These are phyloP conservation scores for Coreoperca whiteheadi DNA, from an alignment of 2,113 vertebrate genomes.

Conservation along the genomic window DNA sequence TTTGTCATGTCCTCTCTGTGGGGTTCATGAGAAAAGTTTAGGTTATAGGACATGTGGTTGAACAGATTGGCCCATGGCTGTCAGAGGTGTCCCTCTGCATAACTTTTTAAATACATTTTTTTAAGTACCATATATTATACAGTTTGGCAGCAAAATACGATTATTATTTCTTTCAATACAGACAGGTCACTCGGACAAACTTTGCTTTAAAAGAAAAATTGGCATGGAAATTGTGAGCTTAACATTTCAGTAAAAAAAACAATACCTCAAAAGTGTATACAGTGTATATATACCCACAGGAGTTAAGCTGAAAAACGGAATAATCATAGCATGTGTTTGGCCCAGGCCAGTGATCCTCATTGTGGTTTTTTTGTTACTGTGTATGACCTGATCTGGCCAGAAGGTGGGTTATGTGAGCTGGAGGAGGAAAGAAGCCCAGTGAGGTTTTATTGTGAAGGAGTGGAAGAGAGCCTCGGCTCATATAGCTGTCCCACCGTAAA, in stretches of 20 bases:
- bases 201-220: constrained; percentile 29
- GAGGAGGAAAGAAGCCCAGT: constrained; percentile 39
- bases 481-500: constrained; percentile 54
- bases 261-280: constrained; percentile 7
- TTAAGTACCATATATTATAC: constrained; percentile 4
- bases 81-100: constrained; percentile 38
- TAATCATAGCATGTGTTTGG: constrained; percentile 45
- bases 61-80: constrained; percentile 47
- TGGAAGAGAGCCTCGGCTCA: constrained; percentile 38
- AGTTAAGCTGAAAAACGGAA: constrained; percentile 32
- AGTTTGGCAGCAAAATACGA: constrained; percentile 1
- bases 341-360: constrained; percentile 9
- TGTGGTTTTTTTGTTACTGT: constrained; percentile 52
- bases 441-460: constrained; percentile 50
- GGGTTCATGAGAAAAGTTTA: constrained; percentile 64
- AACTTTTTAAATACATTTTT: not conserved
- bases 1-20: constrained; percentile 69
- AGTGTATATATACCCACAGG: not conserved
- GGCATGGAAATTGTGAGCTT: not conserved
- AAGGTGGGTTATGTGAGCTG: constrained; percentile 73
- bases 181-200: constrained; percentile 33
- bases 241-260: constrained; percentile 21
- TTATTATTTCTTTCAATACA: constrained; percentile 20
- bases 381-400: constrained; percentile 58
- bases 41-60: constrained; percentile 45